These are phyloP conservation scores for Drosophila persimilis DNA, from an alignment of 1,140 invertebrate species.

Conservation along the genomic window DNA sequence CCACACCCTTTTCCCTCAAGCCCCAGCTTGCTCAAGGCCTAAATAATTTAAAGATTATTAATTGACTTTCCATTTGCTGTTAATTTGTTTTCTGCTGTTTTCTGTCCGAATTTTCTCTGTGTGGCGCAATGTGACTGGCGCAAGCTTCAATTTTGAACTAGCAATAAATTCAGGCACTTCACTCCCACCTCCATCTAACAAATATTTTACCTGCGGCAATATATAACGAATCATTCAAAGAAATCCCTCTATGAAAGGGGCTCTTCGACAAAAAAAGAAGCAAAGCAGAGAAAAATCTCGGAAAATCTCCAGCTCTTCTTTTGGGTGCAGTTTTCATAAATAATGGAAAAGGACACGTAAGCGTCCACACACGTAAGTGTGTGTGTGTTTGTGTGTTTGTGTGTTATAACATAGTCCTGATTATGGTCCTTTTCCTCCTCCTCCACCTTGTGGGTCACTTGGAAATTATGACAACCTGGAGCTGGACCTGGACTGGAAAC, in stretches of 20 bases:
- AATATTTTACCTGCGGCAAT: conserved; percentile 37
- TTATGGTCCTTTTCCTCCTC: not conserved
- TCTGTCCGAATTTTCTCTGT: not conserved
- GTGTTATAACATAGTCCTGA: conserved; percentile 19
- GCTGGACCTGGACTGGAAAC: conserved; percentile 15
- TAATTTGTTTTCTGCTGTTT: conserved; percentile 9
- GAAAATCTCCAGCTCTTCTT: conserved; percentile 25
- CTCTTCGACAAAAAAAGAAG: conserved; percentile 11
- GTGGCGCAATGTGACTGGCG: not conserved
- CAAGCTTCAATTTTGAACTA: conserved; percentile 33
- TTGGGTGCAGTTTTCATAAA: conserved; percentile 61
- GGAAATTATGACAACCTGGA: conserved; percentile 73
- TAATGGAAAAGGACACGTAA: conserved; percentile 30
- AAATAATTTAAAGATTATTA: not conserved
- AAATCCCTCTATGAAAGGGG: conserved; percentile 5
- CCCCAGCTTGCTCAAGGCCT: not conserved
- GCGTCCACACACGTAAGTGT: not conserved
- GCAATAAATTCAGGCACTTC: not conserved
- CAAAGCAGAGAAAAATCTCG: conserved; percentile 7
- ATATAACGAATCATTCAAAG: conserved; percentile 14
- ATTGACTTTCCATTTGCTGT: conserved; percentile 8
- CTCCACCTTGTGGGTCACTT: conserved; percentile 52
- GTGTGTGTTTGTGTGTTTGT: conserved; percentile 28
- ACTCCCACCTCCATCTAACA: not conserved
- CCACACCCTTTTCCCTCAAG: not conserved